Evolutionary conservation across 2,888 invertebrate genomes (phyloP).

Genomic region (Leuctra nigra): DNA sequence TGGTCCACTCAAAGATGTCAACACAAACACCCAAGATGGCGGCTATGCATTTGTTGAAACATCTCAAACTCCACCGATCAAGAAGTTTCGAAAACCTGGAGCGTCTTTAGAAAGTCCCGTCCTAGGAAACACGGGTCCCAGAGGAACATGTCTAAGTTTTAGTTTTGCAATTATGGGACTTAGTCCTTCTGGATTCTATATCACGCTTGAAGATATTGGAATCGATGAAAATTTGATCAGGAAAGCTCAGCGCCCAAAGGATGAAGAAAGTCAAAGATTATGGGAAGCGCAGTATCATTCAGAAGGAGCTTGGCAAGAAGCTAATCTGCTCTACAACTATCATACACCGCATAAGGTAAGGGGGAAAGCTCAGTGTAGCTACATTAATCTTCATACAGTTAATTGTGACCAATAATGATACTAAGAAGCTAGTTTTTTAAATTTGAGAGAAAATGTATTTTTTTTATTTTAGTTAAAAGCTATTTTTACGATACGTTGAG

Average conservation of each 20-base stretch:
- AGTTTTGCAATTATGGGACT: constrained; percentile 31
- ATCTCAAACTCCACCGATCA: neutral
- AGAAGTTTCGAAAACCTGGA: constrained; percentile 13
- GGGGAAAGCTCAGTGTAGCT: no score
- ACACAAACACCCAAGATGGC: neutral
- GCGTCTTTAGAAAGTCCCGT: constrained; percentile 35
- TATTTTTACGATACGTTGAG: no score
- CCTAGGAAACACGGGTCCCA: constrained; percentile 33
- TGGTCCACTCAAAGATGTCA: constrained; percentile 1
- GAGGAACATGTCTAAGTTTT: constrained; percentile 36
- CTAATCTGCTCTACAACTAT: constrained; percentile 39
- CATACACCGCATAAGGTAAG: constrained; percentile 37
- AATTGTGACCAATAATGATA: no score
- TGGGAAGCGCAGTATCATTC: constrained; percentile 38
- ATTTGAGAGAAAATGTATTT: no score
- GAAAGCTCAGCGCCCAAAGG: neutral
- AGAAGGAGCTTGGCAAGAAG: constrained; percentile 37
- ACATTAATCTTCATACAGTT: no score
- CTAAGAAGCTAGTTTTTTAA: no score
- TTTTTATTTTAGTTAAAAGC: no score
- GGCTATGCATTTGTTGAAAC: constrained; percentile 18
- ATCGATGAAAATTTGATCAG: constrained; percentile 9
- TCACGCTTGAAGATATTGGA: constrained; percentile 1
- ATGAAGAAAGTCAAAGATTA: constrained; percentile 34
- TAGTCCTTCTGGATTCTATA: constrained; percentile 20